Evolutionary conservation across 2,797 vertebrate genomes (phyloP).

Genomic region (Pygocentrus nattereri): DNA sequence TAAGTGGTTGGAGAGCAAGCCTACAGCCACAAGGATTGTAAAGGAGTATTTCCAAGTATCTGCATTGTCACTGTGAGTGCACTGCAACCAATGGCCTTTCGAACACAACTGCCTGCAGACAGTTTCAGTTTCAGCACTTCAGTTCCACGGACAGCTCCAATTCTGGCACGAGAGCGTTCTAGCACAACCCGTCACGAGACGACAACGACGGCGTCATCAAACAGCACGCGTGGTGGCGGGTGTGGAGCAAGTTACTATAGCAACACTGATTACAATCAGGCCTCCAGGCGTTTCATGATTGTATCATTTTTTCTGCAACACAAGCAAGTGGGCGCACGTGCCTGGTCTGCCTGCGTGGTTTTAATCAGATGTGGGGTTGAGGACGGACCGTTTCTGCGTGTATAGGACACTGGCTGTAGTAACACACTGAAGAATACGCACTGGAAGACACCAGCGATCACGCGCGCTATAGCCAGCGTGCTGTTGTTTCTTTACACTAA

Average conservation of each 20-base stretch:
- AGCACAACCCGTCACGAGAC: neutral
- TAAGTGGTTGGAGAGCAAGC: neutral
- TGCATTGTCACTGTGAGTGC: neutral
- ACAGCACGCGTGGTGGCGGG: neutral
- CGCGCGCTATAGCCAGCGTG: neutral
- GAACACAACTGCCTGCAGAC: neutral
- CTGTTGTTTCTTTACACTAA: neutral
- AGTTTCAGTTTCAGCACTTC: slow-evolving; percentile 48
- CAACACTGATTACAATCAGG: slow-evolving; percentile 3
- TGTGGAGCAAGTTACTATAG: slow-evolving; percentile 2
- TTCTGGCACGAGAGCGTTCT: neutral
- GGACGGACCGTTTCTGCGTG: neutral
- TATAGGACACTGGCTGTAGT: neutral
- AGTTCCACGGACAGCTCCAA: slow-evolving; percentile 35
- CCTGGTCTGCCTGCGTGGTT: neutral
- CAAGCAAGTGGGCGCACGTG: slow-evolving; percentile 14
- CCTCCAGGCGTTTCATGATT: slow-evolving; percentile 2
- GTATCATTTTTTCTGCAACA: slow-evolving; percentile 3
- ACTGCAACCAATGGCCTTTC: neutral
- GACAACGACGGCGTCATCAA: neutral
- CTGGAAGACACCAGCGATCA: neutral
- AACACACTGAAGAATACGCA: neutral
- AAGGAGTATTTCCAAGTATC: neutral
- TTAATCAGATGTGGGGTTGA: neutral
- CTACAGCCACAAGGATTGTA: neutral